Conservation (phyloP, 2,888 invertebrate genomes). For the Drosophila merina region DNA sequence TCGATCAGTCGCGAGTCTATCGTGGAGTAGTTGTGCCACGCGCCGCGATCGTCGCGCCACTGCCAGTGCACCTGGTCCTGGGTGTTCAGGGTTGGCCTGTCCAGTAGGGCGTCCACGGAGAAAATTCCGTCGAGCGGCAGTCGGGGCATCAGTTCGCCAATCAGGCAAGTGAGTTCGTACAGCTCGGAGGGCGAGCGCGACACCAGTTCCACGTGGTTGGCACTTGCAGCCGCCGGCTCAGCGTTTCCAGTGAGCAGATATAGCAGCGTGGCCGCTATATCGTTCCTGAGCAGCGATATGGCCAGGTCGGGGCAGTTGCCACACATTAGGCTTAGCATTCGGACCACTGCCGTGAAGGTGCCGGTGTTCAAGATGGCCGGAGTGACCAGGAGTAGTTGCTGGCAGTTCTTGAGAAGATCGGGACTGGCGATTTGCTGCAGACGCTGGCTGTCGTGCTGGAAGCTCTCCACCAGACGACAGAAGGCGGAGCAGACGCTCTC, state of each 20-base stretch:
- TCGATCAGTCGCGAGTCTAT: constrained; percentile 97
- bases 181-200: constrained; percentile 97
- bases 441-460: constrained; percentile 94
- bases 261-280: constrained; percentile 97
- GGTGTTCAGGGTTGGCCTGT: constrained; percentile 88
- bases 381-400: constrained; percentile 95
- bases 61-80: constrained; percentile 96
- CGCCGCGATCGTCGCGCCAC: constrained; percentile 97
- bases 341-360: constrained; percentile 97
- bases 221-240: constrained; percentile 84
- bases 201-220: constrained; percentile 91
- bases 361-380: constrained; percentile 97
- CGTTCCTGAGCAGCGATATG: constrained; percentile 94
- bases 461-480: constrained; percentile 97
- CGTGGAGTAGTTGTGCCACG: constrained; percentile 96
- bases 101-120: constrained; percentile 94
- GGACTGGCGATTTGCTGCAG: constrained; percentile 96
- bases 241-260: constrained; percentile 96
- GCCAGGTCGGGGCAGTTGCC: constrained; percentile 97
- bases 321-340: constrained; percentile 98
- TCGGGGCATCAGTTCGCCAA: constrained; percentile 98
- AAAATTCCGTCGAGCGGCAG: constrained; percentile 98
- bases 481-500: constrained; percentile 98
- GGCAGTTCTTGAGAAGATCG: constrained; percentile 95
- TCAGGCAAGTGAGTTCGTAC: constrained; percentile 98